Evolutionary conservation across 2,113 vertebrate species (phyloP).

Genomic region (Genyomyrus donnyi): DNA sequence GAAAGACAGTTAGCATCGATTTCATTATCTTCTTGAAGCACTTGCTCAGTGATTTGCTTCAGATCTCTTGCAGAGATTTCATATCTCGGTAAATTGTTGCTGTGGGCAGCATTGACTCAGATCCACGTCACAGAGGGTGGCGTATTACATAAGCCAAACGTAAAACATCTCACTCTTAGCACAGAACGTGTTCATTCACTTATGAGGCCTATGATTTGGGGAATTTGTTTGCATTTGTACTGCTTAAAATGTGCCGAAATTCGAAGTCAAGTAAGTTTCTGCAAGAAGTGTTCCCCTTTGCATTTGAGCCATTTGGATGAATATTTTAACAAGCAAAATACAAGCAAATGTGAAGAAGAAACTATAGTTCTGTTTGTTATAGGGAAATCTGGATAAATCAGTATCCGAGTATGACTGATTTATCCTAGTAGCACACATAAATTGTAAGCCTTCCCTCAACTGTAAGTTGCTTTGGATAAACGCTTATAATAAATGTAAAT

Average conservation of each 20-base stretch:
- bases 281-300: neutral
- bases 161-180: neutral
- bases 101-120: neutral
- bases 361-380: neutral
- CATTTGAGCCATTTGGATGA: neutral
- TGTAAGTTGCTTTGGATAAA: neutral
- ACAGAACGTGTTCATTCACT: neutral
- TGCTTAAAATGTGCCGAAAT: neutral
- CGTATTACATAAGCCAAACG: slow-evolving; percentile 22
- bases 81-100: slow-evolving; percentile 12
- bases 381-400: neutral
- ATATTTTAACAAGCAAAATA: neutral
- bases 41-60: slow-evolving; percentile 18
- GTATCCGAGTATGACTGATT: neutral
- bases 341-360: neutral
- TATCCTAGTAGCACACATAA: neutral
- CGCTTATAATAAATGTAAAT: neutral
- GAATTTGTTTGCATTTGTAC: neutral
- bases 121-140: neutral
- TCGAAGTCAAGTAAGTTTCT: neutral
- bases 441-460: neutral
- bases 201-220: neutral
- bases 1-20: neutral
- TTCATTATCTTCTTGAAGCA: slow-evolving; percentile 13
- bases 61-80: slow-evolving; percentile 32